phyloP scores from a whole-genome alignment of 2,113 vertebrate species.

The Arenaria interpres region DNA sequence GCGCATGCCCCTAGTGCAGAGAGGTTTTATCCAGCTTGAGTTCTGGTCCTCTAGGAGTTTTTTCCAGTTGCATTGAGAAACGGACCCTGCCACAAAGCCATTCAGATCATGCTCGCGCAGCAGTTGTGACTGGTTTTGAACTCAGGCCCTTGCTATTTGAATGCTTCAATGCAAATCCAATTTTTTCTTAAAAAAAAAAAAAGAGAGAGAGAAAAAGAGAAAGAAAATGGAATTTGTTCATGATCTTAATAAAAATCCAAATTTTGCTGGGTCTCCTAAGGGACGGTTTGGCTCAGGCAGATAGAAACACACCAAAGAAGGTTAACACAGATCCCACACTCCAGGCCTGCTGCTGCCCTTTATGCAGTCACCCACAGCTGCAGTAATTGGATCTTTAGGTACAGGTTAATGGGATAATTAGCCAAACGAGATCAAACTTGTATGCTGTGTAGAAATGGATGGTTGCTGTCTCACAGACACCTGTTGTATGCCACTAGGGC shows the following conservation, averaged over 20 bases:
- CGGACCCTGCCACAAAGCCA: background rate
- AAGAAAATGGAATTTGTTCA: background rate
- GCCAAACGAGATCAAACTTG: conserved; percentile 72
- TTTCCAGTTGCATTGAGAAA: background rate
- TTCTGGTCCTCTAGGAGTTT: background rate
- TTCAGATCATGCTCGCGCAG: background rate
- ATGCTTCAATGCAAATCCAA: background rate
- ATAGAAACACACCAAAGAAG: background rate
- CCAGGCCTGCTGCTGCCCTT: conserved; percentile 26
- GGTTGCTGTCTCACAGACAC: conserved; percentile 62
- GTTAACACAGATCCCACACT: background rate
- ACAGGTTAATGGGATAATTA: conserved; percentile 81
- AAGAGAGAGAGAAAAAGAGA: background rate
- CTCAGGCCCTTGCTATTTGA: background rate
- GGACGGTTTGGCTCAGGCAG: background rate
- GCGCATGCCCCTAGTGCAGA: background rate
- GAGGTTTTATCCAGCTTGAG: background rate
- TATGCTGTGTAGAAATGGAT: conserved; percentile 66
- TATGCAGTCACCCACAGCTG: conserved; percentile 70
- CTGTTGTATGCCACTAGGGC: conserved; percentile 40
- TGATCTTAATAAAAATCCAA: background rate
- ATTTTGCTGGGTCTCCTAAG: background rate
- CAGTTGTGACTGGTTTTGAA: background rate
- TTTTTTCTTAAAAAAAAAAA: background rate
- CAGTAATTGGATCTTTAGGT: conserved; percentile 74